A percentile compares a stretch with the other conserved stretches of the same genome.
phyloP scores from a whole-genome alignment of 1,140 invertebrate genomes.

The Metopolophium dirhodum region DNA sequence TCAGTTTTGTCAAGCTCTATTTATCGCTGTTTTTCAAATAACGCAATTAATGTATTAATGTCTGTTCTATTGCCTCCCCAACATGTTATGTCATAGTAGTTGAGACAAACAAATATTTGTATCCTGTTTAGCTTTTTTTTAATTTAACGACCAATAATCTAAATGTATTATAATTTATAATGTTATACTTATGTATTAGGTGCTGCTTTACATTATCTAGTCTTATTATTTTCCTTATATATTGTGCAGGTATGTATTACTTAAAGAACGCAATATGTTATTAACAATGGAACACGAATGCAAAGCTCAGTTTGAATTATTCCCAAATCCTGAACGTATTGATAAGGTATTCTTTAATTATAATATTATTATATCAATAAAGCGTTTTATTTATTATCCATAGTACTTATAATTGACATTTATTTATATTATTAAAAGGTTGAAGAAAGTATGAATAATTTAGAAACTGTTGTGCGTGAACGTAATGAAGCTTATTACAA shows the following conservation, averaged over 20 bases:
- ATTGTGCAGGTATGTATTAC: conserved; percentile 77
- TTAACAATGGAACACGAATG: conserved; percentile 92
- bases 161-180: too few relatives aligned
- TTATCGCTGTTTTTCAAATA: not conserved
- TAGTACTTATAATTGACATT: not conserved
- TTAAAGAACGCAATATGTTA: conserved; percentile 98
- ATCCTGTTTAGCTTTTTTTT: too few relatives aligned
- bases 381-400: conserved; percentile 35
- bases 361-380: not conserved
- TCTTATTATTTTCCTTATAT: conserved; percentile 55
- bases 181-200: too few relatives aligned
- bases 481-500: conserved; percentile 88
- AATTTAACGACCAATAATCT: too few relatives aligned
- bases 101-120: too few relatives aligned
- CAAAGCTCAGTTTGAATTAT: conserved; percentile 72
- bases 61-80: too few relatives aligned
- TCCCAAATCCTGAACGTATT: conserved; percentile 93
- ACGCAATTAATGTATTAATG: not conserved
- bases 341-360: conserved; percentile 76
- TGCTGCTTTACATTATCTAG: not conserved
- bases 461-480: conserved; percentile 90
- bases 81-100: too few relatives aligned
- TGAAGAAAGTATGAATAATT: conserved; percentile 93
- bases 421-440: conserved; percentile 65
- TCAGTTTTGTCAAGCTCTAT: not conserved